Evolutionary conservation across 2,888 invertebrate species (phyloP), one percentile per base, ranked within the genome.

Genomic region (Selenia dentaria): DNA sequence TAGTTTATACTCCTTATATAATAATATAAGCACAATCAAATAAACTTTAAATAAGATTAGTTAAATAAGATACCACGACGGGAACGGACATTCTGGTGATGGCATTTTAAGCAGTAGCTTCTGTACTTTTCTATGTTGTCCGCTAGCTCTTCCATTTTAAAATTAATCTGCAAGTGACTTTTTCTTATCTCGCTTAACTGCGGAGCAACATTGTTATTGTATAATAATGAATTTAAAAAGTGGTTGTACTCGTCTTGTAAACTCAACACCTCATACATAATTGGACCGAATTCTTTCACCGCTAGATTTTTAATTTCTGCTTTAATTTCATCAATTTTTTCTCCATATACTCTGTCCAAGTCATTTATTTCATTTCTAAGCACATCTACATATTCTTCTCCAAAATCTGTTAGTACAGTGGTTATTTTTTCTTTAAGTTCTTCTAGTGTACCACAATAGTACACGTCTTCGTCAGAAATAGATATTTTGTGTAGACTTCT

Each of bases 181-280:
- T 49, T 42, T 26, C 26, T 58, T 8, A 62, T 45, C n/a, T 35
- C 28, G 9, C 22, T 46, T 11, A 46, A 6, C 6, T 31, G 25
- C 1, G 25, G 12, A 8, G 32, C 6, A 6, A 29, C 6, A 25
- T 34, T 34, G 11, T 38, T 31, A n/a, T 34, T 35, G 6, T 35
- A 14, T 4, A 55, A 14, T 4, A 55, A 14, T n/a, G 5, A 14
- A 10, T 35, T 40, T 13, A 36, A 32, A 26, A 67, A 65, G 46
- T 72, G 67, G 41, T 57, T 50, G 48, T 72, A 72, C 13, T 74
- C 62, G 40, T 77, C 78, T 59, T 72, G 64, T 20, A 81, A 51
- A 31, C 41, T 54, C 11, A 79, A 57, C 45, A 75, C 53, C 10
- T 76, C 65, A 22, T 72, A 76, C 74, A 79, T 76, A 4, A 63